Evolutionary conservation across 2,113 vertebrate species (phyloP).

Genomic region (Spea multiplicata): DNA sequence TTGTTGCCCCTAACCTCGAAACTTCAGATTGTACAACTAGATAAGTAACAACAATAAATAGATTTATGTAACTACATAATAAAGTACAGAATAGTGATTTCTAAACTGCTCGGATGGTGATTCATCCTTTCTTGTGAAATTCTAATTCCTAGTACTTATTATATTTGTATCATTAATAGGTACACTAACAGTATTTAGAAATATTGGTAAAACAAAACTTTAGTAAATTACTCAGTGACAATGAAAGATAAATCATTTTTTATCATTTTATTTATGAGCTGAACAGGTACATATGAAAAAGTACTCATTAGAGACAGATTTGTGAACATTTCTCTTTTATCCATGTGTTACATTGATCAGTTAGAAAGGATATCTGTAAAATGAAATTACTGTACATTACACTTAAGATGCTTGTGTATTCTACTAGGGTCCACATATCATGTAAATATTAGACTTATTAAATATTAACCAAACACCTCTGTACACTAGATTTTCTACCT

Average conservation of each 20-base stretch:
- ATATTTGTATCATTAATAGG: too few species aligned
- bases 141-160: too few species aligned
- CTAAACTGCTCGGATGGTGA: too few species aligned
- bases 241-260: neutral
- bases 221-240: constrained; percentile 7
- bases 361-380: constrained; percentile 48
- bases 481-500: constrained; percentile 73
- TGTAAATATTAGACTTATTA: constrained; percentile 79
- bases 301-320: neutral
- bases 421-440: constrained; percentile 63
- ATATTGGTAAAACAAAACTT: neutral
- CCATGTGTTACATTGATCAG: constrained; percentile 27
- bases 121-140: too few species aligned
- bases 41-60: too few species aligned
- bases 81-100: too few species aligned
- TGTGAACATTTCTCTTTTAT: constrained; percentile 18
- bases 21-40: too few species aligned
- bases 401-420: constrained; percentile 60
- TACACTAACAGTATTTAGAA: too few species aligned
- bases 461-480: constrained; percentile 70
- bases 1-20: too few species aligned
- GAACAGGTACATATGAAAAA: neutral
- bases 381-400: constrained; percentile 56
- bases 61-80: too few species aligned
- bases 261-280: constrained; percentile 5